Evolutionary conservation across 1,140 invertebrate genomes (phyloP), one percentile per base, ranked within the genome.

Genomic region (Drosophila hydei): DNA sequence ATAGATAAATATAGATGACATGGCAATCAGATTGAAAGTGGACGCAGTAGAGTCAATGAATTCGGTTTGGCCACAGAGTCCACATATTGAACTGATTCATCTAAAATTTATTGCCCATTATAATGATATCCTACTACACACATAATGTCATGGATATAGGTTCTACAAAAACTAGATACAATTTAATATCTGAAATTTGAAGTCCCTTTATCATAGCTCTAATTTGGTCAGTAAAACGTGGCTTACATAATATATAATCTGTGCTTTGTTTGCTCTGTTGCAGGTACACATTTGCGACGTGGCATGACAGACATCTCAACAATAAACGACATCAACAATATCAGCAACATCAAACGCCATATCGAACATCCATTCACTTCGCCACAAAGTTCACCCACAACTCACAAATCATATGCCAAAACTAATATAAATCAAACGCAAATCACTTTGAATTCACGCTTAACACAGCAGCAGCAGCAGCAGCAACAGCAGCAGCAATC

Each of bases 221-320:
- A 1, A 1, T 30, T 30, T 40, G 36, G n/a, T 40, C 36, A n/a
- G n/a, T n/a, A n/a, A n/a, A n/a, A n/a, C n/a, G n/a, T n/a, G n/a
- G n/a, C n/a, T n/a, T 5, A 4, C n/a, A 14, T 40, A 1, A 40
- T n/a, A 16, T 42, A 8, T 42, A 2, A 42, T 6, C 4, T 25
- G 8, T 14, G 14, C 1, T 54, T 19, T 60, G 3, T 47, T 25
- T 9, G 2, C 12, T 63, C 33, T 43, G 0, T 91, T 91, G 30
- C 77, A 91, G 91, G 90, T 81, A 48, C 65, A 55, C 89, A 91
- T 89, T 68, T 83, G 77, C 81, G 81, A 81, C 91, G 91, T 91
- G 91, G 91, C 75, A 91, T 91, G 91, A 91, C 91, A 80, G 91
- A 91, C 90, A 79, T 91, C 81, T 90, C 91, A 81, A 91, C 90